phyloP scores from a whole-genome alignment of 2,888 invertebrate species.

The Venusia cambrica region DNA sequence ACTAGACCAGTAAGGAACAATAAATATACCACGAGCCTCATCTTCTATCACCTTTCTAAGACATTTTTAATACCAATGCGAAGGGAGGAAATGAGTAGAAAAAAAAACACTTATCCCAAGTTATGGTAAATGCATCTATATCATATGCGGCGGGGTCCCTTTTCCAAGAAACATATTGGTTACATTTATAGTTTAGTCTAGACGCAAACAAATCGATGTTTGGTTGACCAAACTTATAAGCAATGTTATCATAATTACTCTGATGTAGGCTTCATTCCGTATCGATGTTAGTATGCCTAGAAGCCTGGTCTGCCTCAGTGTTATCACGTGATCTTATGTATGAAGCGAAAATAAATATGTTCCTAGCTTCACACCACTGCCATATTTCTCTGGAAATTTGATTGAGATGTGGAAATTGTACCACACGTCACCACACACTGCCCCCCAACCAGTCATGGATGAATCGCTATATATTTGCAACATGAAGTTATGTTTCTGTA shows the following conservation, averaged over 20 bases:
- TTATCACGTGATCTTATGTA: slow-evolving; percentile 18
- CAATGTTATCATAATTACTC: slow-evolving; percentile 14
- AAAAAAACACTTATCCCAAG: background rate
- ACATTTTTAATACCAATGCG: background rate
- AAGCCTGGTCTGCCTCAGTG: slow-evolving; percentile 19
- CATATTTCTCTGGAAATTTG: slow-evolving; percentile 17
- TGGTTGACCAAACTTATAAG: slow-evolving; percentile 13
- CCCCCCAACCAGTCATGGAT: slow-evolving; percentile 17
- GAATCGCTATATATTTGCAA: background rate
- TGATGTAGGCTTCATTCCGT: slow-evolving; percentile 24
- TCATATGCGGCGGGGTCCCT: slow-evolving; percentile 21
- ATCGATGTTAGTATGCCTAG: slow-evolving; percentile 13
- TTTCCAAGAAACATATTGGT: slow-evolving; percentile 25
- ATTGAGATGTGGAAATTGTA: slow-evolving; percentile 20
- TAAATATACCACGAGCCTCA: slow-evolving; percentile 27
- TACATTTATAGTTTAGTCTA: slow-evolving; percentile 21
- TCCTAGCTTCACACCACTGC: slow-evolving; percentile 20
- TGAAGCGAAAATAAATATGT: slow-evolving; percentile 16
- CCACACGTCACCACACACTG: slow-evolving; percentile 10
- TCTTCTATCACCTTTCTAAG: slow-evolving; percentile 14
- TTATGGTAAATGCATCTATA: slow-evolving; percentile 20
- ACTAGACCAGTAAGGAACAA: slow-evolving; percentile 27
- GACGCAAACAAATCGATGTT: slow-evolving; percentile 27
- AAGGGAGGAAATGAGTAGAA: slow-evolving; percentile 4
- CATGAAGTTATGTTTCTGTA: background rate